Conservation (phyloP, 2,113 vertebrate genomes). For the Mobula hypostoma region DNA sequence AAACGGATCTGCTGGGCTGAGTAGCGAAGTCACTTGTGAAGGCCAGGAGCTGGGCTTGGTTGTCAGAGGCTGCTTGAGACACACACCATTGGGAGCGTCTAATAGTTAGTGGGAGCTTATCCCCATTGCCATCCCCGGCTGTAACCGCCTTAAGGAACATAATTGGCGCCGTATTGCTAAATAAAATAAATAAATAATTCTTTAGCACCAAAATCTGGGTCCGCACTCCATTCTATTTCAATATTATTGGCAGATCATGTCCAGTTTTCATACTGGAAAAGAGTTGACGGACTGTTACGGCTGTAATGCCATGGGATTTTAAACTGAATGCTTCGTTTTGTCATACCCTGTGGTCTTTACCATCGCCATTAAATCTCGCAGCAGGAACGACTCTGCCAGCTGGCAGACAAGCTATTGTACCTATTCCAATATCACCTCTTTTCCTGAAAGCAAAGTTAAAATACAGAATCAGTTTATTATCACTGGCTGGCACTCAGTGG, state of each 20-base stretch:
- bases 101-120: too few relatives aligned
- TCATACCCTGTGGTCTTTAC: conserved; percentile 40
- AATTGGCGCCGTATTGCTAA: too few relatives aligned
- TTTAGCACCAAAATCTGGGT: background rate
- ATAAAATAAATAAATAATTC: background rate
- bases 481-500: too few relatives aligned
- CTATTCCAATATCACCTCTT: background rate
- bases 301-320: conserved; percentile 45
- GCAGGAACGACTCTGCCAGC: background rate
- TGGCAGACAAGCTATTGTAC: background rate
- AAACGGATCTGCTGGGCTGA: too few relatives aligned
- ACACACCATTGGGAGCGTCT: too few relatives aligned
- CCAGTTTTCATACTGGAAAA: background rate
- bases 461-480: background rate
- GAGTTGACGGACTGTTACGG: conserved; percentile 15
- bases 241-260: background rate
- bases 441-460: conserved; percentile 49
- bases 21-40: too few relatives aligned
- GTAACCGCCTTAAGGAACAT: too few relatives aligned
- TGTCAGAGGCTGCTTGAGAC: too few relatives aligned
- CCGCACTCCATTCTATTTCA: background rate
- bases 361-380: conserved; percentile 42
- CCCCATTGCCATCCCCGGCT: too few relatives aligned
- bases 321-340: conserved; percentile 39
- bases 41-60: too few relatives aligned